Conservation (phyloP, 2,113 vertebrate species). For the Percopsis transmontana region DNA sequence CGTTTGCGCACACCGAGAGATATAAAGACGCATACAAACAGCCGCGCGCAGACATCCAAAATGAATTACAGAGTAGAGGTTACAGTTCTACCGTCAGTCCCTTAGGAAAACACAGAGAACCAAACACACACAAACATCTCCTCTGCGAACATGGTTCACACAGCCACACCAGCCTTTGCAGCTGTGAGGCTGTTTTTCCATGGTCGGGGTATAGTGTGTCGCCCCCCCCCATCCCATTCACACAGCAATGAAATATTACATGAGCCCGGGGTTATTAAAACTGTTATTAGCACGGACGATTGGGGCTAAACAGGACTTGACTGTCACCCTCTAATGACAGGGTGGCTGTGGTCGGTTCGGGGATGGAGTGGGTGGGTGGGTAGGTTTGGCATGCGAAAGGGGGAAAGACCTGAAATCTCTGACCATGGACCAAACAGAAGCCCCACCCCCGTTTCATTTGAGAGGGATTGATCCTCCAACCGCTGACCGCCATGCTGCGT, state of each 20-base stretch:
- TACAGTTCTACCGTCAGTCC: slow-evolving; percentile 21
- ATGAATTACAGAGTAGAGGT: slow-evolving; percentile 22
- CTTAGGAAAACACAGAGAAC: slow-evolving; percentile 42
- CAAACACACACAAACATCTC: slow-evolving; percentile 44
- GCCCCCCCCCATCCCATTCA: slow-evolving; percentile 41
- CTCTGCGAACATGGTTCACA: slow-evolving; percentile 52
- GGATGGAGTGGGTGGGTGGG: slow-evolving; percentile 5
- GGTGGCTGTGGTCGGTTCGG: slow-evolving; percentile 54
- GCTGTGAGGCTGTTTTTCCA: slow-evolving; percentile 72
- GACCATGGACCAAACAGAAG: slow-evolving; percentile 38
- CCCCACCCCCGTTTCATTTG: slow-evolving; percentile 26
- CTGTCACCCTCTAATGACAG: slow-evolving; percentile 77
- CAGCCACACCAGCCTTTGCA: slow-evolving; percentile 52
- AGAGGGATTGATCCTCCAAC: slow-evolving; percentile 35
- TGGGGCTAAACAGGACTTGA: slow-evolving; percentile 75
- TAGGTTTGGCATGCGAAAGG: slow-evolving; percentile 18
- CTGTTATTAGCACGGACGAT: slow-evolving; percentile 75
- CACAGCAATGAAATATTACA: slow-evolving; percentile 77
- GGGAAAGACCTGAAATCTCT: slow-evolving; percentile 48
- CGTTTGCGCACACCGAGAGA: background rate
- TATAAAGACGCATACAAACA: slow-evolving; percentile 26
- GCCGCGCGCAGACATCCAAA: slow-evolving; percentile 25
- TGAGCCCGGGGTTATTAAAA: slow-evolving; percentile 73
- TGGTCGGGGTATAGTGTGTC: slow-evolving; percentile 58
- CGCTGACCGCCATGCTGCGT: slow-evolving; percentile 38